These are phyloP conservation scores for Pteria penguin DNA, from an alignment of 2,888 invertebrate species.

Conservation along the genomic window DNA sequence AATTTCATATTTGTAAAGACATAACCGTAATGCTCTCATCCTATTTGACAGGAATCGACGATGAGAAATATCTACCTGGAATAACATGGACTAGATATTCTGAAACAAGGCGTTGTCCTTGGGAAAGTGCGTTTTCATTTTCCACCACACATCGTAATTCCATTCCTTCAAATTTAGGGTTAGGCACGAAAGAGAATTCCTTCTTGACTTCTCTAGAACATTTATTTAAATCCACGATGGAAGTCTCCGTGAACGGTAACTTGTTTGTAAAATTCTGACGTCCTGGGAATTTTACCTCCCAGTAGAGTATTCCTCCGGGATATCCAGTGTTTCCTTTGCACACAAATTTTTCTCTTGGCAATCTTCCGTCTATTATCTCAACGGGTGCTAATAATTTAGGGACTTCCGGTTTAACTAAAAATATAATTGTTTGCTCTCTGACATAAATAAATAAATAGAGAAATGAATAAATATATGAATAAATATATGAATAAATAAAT, in stretches of 20 bases:
- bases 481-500: no score
- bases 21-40: background rate
- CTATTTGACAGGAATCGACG: background rate
- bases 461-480: no score
- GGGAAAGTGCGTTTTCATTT: slow-evolving; percentile 38
- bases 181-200: slow-evolving; percentile 42
- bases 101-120: slow-evolving; percentile 32
- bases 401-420: slow-evolving; percentile 48
- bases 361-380: slow-evolving; percentile 47
- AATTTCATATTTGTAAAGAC: no score
- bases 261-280: slow-evolving; percentile 29
- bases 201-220: slow-evolving; percentile 17
- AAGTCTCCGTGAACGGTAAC: slow-evolving; percentile 11
- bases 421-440: no score
- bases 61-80: slow-evolving; percentile 36
- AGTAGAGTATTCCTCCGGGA: slow-evolving; percentile 42
- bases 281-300: slow-evolving; percentile 36
- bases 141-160: slow-evolving; percentile 50
- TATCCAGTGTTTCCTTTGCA: slow-evolving; percentile 54
- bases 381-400: slow-evolving; percentile 47
- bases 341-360: slow-evolving; percentile 32
- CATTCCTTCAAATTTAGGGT: slow-evolving; percentile 40
- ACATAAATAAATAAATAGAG: no score
- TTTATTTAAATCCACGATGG: slow-evolving; percentile 12
- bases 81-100: slow-evolving; percentile 46